Conservation (phyloP, 30 jellyfish, hydroid and myxozoan species). For the Sanderia malayensis region DNA sequence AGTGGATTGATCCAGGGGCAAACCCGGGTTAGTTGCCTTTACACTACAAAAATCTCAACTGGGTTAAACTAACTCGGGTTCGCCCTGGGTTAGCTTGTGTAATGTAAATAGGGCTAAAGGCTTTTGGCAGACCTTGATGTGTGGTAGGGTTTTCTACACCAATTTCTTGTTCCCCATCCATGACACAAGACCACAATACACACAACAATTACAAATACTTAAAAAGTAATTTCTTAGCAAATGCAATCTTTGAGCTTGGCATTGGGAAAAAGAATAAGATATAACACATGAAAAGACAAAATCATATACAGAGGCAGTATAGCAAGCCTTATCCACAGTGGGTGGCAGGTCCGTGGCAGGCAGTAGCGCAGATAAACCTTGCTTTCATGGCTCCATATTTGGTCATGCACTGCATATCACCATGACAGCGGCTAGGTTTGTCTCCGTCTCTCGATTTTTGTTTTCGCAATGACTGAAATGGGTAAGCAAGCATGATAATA, state of each 20-base stretch:
- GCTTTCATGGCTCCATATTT: constrained; percentile 1
- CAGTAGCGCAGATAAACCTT: constrained; percentile 24
- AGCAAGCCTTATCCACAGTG: constrained; percentile 69
- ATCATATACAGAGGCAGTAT: constrained; percentile 4
- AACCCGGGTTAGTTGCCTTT: too few species aligned
- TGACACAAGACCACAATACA: not conserved
- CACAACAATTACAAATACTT: not conserved
- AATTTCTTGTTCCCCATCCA: not conserved
- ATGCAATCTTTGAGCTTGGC: constrained; percentile 50
- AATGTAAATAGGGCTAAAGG: not conserved
- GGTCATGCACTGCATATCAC: constrained; percentile 50
- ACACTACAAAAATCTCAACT: too few species aligned
- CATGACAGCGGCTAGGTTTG: constrained; percentile 56
- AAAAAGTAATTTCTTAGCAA: not conserved
- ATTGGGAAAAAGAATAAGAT: constrained; percentile 22
- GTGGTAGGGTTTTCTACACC: not conserved
- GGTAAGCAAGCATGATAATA: constrained; percentile 41
- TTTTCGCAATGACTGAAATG: constrained; percentile 67
- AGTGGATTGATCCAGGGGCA: too few species aligned
- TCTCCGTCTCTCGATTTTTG: constrained; percentile 17
- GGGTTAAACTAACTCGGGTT: too few species aligned
- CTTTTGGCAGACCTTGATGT: not conserved
- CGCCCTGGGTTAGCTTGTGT: too few species aligned
- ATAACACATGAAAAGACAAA: constrained; percentile 1
- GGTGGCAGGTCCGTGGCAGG: constrained; percentile 23